Evolutionary conservation across 2,113 vertebrate species (phyloP), one percentile per base, ranked within the genome.

Genomic region (Psammodynastes pulverulentus): DNA sequence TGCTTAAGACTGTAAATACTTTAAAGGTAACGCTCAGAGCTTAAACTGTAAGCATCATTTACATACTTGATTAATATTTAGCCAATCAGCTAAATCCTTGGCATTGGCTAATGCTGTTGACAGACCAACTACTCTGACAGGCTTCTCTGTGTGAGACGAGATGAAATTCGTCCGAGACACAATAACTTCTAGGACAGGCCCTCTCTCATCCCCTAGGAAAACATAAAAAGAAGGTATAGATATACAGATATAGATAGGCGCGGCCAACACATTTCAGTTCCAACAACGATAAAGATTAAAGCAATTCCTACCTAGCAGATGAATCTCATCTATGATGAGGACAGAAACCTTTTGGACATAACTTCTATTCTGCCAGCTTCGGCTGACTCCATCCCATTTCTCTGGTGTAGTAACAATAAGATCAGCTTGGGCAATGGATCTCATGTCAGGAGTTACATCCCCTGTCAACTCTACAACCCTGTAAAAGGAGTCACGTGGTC

Each of bases 121-220:
- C 15, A 99, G 97, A 58, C 99, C 99, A 86, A 99, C 98, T n/a
- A 99, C 98, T 91, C 99, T 97, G 85, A 99, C 98, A 21, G 96
- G 95, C 87, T 97, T 99, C 54, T 98, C 98, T 3, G 99, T 99
- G 96, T 99, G 99, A 13, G 99, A 99, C 3, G 99, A 99, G 97
- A 99, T 99, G 94, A 99, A 99, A 97, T 99, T 99, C 53, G 99
- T 99, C 95, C 99, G 98, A 95, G 99, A 99, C 86, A 99, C 99
- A 53, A 99, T 99, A 90, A 99, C 99, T 96, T 99, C 99, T 92
- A 99, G 95, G 86, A 99, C 99, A 0, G 99, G 99, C 87, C 99
- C 99, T 97, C 99, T 98, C 96, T 99, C 99, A 91, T 99, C 99
- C 92, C 99, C 99, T 99, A 94, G 43, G 54, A 95, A 96, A 94